These are phyloP conservation scores for Nemopilema nomurai DNA, from an alignment of 30 jellyfish, hydroid and myxozoan genomes.

Conservation along the genomic window DNA sequence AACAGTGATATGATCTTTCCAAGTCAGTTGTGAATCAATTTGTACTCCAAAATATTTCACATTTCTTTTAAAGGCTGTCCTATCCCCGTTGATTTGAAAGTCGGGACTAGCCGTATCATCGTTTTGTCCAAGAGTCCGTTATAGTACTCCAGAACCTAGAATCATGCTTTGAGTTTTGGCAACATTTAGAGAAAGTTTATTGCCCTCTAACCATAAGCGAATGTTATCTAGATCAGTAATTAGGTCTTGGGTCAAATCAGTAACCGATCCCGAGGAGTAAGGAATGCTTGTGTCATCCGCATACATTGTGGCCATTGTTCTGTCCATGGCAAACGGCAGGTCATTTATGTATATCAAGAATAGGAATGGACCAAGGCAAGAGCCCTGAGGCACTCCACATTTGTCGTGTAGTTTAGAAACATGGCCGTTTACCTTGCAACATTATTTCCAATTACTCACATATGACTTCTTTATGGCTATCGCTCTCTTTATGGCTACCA, in stretches of 20 bases:
- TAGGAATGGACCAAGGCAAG: constrained; percentile 62
- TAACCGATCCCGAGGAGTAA: constrained; percentile 22
- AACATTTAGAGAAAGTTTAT: constrained; percentile 22
- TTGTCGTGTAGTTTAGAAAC: constrained; percentile 11
- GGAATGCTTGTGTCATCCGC: constrained; percentile 30
- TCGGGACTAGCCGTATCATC: neutral
- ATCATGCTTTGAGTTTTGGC: constrained; percentile 28
- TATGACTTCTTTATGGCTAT: too few species aligned
- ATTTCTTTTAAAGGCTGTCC: neutral
- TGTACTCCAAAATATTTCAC: constrained; percentile 19
- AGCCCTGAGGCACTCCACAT: constrained; percentile 63
- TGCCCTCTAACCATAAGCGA: constrained; percentile 20
- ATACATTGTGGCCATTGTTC: constrained; percentile 23
- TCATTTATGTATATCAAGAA: constrained; percentile 42
- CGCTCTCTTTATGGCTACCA: too few species aligned
- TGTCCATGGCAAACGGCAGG: constrained; percentile 49
- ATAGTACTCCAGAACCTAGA: neutral
- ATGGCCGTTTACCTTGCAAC: constrained; percentile 38
- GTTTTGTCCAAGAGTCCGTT: neutral
- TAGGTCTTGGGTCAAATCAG: constrained; percentile 1
- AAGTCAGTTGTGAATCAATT: constrained; percentile 6
- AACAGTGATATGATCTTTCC: constrained; percentile 23
- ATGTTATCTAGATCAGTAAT: constrained; percentile 9
- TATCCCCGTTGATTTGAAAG: constrained; percentile 12
- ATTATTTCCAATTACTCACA: constrained; percentile 28